Evolutionary conservation across 2,113 vertebrate species (phyloP).

Genomic region (Nothoprocta pentlandii): DNA sequence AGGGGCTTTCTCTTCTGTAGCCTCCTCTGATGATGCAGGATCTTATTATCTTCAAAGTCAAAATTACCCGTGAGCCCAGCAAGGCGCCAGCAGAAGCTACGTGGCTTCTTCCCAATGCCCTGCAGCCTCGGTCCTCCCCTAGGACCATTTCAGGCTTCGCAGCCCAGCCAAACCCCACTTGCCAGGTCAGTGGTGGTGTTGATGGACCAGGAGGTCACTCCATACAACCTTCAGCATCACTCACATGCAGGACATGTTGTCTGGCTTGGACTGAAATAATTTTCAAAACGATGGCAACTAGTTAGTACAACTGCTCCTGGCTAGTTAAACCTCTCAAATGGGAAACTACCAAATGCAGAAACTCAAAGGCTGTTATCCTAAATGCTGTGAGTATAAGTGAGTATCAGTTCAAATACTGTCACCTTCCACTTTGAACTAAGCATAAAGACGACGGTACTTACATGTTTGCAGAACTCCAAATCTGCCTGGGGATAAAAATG

Average conservation of each 20-base stretch:
- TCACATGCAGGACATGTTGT: fast-evolving
- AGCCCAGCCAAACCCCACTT: neutral
- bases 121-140: neutral
- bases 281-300: neutral
- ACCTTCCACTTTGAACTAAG: neutral
- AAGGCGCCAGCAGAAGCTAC: neutral
- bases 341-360: neutral
- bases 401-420: neutral
- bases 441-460: neutral
- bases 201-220: neutral
- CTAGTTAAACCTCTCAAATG: neutral
- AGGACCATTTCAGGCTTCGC: neutral
- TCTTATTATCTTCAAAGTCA: neutral
- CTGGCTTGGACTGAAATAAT: neutral
- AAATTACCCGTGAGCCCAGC: neutral
- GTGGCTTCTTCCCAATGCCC: neutral
- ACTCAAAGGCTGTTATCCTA: neutral
- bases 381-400: fast-evolving
- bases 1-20: neutral
- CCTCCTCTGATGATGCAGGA: neutral
- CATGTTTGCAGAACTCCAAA: neutral
- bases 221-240: neutral
- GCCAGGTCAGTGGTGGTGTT: neutral
- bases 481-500: neutral
- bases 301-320: neutral